phyloP scores from a whole-genome alignment of 2,113 vertebrate genomes.

The Meriones unguiculatus region DNA sequence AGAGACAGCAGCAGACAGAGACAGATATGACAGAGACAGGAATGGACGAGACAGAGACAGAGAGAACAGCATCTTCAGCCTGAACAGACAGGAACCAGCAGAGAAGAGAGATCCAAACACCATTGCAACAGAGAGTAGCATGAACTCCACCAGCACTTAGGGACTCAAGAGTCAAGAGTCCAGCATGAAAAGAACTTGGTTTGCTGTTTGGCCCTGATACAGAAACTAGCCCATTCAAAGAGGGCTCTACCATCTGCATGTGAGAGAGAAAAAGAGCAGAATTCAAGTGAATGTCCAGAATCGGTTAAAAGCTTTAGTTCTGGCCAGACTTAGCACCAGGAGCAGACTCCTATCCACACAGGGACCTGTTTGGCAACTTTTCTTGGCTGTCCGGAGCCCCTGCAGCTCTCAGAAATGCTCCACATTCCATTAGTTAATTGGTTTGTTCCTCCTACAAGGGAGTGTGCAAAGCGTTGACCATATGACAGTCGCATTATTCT shows the following conservation, averaged over 20 bases:
- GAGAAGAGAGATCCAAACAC: background rate
- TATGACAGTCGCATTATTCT: slow-evolving; percentile 42
- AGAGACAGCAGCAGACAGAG: background rate
- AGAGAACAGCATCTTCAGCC: background rate
- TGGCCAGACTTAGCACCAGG: background rate
- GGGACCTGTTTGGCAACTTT: background rate
- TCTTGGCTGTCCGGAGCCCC: slow-evolving; percentile 31
- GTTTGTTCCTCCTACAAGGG: slow-evolving; percentile 66
- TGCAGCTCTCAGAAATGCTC: slow-evolving; percentile 50
- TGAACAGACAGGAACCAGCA: background rate
- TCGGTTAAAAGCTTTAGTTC: background rate
- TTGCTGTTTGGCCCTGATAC: background rate
- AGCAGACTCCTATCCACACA: background rate
- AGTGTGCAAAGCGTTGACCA: slow-evolving; percentile 15
- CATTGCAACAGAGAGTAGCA: background rate
- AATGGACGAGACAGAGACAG: background rate
- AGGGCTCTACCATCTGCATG: too few species aligned
- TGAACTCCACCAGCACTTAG: rapidly evolving
- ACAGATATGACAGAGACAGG: background rate
- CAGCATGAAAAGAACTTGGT: background rate
- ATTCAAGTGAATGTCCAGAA: background rate
- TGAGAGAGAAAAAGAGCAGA: background rate
- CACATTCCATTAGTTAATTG: slow-evolving; percentile 77
- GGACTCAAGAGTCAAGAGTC: background rate
- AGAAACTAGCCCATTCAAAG: background rate